Evolutionary conservation across 2,113 vertebrate species (phyloP).

Genomic region (Anolis carolinensis): DNA sequence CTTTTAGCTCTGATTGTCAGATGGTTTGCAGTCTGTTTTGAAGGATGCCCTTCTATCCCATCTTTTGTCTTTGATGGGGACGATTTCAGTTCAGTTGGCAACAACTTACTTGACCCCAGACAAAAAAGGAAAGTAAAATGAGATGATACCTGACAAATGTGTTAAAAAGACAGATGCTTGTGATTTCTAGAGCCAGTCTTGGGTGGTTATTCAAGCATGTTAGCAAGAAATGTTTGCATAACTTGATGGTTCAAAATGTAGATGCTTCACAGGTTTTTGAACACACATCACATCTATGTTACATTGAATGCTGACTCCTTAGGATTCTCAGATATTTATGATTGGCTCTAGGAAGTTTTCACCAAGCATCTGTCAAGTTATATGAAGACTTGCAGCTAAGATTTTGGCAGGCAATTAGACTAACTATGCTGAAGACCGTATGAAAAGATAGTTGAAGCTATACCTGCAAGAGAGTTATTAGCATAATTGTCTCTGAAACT

Average conservation of each 20-base stretch:
- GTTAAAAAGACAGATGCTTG: constrained; percentile 20
- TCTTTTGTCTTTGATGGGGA: constrained; percentile 52
- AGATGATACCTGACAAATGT: constrained; percentile 20
- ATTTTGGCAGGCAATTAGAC: neutral
- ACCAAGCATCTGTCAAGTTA: neutral
- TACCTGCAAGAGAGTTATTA: neutral
- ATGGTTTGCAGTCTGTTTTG: constrained; percentile 50
- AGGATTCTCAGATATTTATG: neutral
- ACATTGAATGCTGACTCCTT: neutral
- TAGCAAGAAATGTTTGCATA: constrained; percentile 15
- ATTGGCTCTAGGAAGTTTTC: constrained; percentile 3
- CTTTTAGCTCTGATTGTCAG: constrained; percentile 36
- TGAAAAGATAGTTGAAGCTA: neutral
- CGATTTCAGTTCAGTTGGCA: constrained; percentile 42
- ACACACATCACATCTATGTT: neutral
- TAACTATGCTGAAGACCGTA: neutral
- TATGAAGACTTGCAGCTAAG: neutral
- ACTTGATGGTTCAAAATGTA: neutral
- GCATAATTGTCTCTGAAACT: neutral
- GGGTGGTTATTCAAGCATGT: neutral
- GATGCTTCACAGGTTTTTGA: neutral
- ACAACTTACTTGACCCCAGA: constrained; percentile 19
- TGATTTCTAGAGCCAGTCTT: neutral
- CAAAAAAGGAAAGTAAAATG: neutral
- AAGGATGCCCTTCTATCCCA: constrained; percentile 51